Evolutionary conservation across 2,797 vertebrate genomes (phyloP).

Genomic region (Micromesistius poutassou): DNA sequence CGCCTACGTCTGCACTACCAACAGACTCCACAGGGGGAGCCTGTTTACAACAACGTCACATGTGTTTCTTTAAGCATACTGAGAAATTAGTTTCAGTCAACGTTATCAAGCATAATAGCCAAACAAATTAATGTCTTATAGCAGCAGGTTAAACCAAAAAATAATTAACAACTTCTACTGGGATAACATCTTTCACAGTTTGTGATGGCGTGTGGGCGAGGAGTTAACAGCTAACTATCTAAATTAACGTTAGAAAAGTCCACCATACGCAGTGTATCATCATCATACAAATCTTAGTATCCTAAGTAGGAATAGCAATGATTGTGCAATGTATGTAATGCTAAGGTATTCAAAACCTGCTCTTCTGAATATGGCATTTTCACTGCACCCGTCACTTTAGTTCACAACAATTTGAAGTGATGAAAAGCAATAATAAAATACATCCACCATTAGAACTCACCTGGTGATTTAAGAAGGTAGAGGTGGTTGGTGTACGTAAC

Average conservation of each 20-base stretch:
- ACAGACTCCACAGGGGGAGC: slow-evolving; percentile 26
- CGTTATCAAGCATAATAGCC: slow-evolving; percentile 43
- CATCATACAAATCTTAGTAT: slow-evolving; percentile 22
- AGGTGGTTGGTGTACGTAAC: too few species aligned
- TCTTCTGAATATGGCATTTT: slow-evolving; percentile 24
- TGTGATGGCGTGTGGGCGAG: slow-evolving; percentile 61
- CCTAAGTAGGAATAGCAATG: slow-evolving; percentile 30
- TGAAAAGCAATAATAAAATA: neutral
- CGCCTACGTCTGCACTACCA: slow-evolving; percentile 43
- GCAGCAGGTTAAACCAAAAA: slow-evolving; percentile 70
- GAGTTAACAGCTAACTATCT: slow-evolving; percentile 48
- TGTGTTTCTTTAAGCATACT: slow-evolving; percentile 47
- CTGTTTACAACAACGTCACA: slow-evolving; percentile 33
- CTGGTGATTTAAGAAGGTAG: too few species aligned
- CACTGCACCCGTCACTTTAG: slow-evolving; percentile 21
- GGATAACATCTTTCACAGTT: slow-evolving; percentile 73
- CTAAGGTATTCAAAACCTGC: slow-evolving; percentile 1
- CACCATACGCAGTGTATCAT: slow-evolving; percentile 24
- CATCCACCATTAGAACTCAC: neutral
- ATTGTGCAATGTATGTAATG: slow-evolving; percentile 51
- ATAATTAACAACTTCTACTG: slow-evolving; percentile 26
- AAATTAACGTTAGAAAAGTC: slow-evolving; percentile 35
- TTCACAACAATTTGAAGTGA: neutral
- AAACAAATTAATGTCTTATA: slow-evolving; percentile 58
- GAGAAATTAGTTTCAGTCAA: slow-evolving; percentile 40